phyloP scores from a whole-genome alignment of 2,113 vertebrate species.

The Chaetorhynchus papuensis region DNA sequence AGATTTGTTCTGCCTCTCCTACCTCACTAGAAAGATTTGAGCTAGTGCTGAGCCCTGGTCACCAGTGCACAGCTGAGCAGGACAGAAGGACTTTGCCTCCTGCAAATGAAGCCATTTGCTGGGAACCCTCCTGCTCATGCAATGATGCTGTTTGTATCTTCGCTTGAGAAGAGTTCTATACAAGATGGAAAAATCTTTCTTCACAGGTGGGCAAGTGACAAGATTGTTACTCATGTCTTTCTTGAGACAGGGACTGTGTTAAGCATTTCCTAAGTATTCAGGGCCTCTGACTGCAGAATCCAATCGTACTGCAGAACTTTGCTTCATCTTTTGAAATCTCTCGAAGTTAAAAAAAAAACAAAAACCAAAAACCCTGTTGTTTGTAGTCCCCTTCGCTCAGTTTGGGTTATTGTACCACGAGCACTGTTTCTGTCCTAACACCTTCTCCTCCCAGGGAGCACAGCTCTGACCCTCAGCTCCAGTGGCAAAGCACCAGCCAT shows the following conservation, averaged over 20 bases:
- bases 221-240: neutral
- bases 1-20: neutral
- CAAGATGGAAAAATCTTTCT: neutral
- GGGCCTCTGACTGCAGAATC: neutral
- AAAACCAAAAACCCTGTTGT: too few species aligned
- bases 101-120: neutral
- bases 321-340: neutral
- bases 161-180: neutral
- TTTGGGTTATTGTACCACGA: neutral
- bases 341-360: neutral
- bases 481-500: neutral
- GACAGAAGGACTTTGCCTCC: neutral
- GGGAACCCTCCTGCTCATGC: neutral
- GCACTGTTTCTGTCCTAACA: rapidly evolving
- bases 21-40: neutral
- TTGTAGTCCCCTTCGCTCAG: neutral
- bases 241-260: neutral
- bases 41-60: neutral
- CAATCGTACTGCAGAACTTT: neutral
- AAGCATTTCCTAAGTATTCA: neutral
- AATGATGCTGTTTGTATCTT: neutral
- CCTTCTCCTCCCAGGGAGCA: neutral
- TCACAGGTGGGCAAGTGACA: neutral
- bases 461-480: neutral
- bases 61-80: neutral